These are phyloP conservation scores for Macrostomum cliftonense DNA, from an alignment of 2,888 invertebrate species.

Conservation along the genomic window DNA sequence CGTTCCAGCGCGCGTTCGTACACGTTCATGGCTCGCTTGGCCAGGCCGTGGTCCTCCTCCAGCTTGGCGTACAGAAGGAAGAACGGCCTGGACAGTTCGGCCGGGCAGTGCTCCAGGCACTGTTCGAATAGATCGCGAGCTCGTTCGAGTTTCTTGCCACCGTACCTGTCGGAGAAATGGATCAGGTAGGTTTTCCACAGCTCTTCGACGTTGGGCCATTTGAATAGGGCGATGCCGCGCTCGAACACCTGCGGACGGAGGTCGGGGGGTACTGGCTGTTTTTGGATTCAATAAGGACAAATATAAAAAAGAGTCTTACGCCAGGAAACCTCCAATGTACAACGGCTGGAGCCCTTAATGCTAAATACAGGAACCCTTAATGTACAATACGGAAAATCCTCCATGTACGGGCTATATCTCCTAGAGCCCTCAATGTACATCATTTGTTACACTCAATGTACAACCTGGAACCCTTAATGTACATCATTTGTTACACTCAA, in stretches of 20 bases:
- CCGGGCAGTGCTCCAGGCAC: slow-evolving; percentile 81
- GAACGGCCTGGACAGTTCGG: slow-evolving; percentile 70
- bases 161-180: slow-evolving; percentile 75
- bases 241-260: slow-evolving; percentile 64
- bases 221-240: slow-evolving; percentile 87
- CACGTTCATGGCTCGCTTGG: slow-evolving; percentile 94
- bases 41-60: slow-evolving; percentile 92
- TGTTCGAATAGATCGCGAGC: slow-evolving; percentile 95
- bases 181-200: slow-evolving; percentile 97
- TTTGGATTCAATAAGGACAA: no score
- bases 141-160: slow-evolving; percentile 79
- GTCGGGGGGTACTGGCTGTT: no score
- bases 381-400: no score
- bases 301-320: no score
- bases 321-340: no score
- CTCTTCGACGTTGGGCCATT: slow-evolving; percentile 97
- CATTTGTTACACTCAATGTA: no score
- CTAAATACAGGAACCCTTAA: no score
- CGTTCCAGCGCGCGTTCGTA: slow-evolving; percentile 84
- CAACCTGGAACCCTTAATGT: no score
- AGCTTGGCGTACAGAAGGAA: slow-evolving; percentile 88
- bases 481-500: no score
- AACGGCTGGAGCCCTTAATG: no score
- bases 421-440: no score
- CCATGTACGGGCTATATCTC: no score